Evolutionary conservation across 1,140 invertebrate genomes (phyloP).

Genomic region (Muscidifurax raptorellus): DNA sequence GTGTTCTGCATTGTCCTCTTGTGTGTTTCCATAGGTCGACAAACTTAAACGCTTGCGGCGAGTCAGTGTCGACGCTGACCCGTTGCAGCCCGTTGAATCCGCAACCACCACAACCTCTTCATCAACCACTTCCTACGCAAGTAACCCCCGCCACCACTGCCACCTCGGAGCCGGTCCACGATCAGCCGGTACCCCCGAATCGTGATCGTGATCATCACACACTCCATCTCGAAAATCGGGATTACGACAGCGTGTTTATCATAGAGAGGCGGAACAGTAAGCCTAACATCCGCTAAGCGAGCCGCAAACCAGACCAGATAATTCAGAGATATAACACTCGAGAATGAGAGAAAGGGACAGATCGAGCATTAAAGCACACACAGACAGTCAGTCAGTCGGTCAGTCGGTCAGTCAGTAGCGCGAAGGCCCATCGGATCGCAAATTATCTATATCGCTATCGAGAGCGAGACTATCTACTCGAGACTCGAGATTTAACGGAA

Average conservation of each 20-base stretch:
- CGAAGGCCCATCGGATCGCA: slow-evolving; percentile 62
- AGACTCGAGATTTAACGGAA: not conserved
- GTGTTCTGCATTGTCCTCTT: slow-evolving; percentile 70
- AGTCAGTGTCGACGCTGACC: slow-evolving; percentile 76
- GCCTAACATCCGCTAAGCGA: slow-evolving; percentile 76
- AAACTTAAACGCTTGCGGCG: slow-evolving; percentile 76
- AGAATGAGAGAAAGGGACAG: not conserved
- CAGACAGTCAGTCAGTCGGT: slow-evolving; percentile 34
- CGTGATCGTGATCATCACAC: slow-evolving; percentile 76
- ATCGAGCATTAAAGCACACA: not conserved
- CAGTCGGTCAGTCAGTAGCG: slow-evolving; percentile 40
- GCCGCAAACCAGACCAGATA: slow-evolving; percentile 19
- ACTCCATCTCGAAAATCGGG: slow-evolving; percentile 78
- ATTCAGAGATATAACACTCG: slow-evolving; percentile 57
- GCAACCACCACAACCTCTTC: slow-evolving; percentile 75
- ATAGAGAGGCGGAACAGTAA: slow-evolving; percentile 84
- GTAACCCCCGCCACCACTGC: slow-evolving; percentile 74
- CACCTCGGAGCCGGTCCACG: slow-evolving; percentile 72
- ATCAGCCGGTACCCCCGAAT: slow-evolving; percentile 68
- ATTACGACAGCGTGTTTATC: slow-evolving; percentile 86
- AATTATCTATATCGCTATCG: slow-evolving; percentile 28
- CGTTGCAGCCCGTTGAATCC: slow-evolving; percentile 76
- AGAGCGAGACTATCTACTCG: not conserved
- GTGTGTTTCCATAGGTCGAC: slow-evolving; percentile 75
- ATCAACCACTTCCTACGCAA: slow-evolving; percentile 76